phyloP scores from a whole-genome alignment of 2,797 vertebrate genomes.

The Brotula barbata region DNA sequence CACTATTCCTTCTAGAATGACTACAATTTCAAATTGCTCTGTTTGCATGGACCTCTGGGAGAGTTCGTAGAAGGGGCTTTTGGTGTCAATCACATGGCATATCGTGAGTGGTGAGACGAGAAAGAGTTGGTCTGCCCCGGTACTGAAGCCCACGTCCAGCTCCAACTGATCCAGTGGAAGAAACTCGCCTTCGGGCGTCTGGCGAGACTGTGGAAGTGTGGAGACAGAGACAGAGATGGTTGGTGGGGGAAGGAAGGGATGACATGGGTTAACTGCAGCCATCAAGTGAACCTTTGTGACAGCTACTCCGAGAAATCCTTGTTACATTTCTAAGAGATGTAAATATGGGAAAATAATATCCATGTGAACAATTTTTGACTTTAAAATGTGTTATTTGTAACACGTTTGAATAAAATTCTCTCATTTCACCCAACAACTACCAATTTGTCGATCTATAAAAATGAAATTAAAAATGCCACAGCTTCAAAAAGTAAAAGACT shows the following conservation, averaged over 20 bases:
- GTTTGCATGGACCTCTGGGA: constrained; percentile 97
- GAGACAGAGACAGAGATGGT: constrained; percentile 60
- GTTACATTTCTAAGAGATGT: constrained; percentile 10
- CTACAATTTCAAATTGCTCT: constrained; percentile 98
- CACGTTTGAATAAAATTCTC: not conserved
- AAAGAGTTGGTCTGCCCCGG: constrained; percentile 98
- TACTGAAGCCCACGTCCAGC: constrained; percentile 98
- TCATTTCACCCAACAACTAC: no score
- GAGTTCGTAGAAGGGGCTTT: constrained; percentile 98
- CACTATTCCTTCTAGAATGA: constrained; percentile 98
- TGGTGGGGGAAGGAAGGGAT: constrained; percentile 40
- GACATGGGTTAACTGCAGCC: constrained; percentile 62
- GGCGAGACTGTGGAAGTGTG: constrained; percentile 88
- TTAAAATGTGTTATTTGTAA: not conserved
- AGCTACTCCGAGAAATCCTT: constrained; percentile 67
- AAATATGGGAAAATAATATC: constrained; percentile 6
- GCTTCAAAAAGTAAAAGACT: no score
- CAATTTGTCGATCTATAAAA: no score
- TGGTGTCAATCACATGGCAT: constrained; percentile 98
- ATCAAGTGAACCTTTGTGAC: constrained; percentile 45
- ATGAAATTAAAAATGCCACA: no score
- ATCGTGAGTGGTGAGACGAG: constrained; percentile 98
- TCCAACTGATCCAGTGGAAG: constrained; percentile 98
- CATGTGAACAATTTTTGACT: not conserved
- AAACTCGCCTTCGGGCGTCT: constrained; percentile 99